Base-by-base conservation (phyloP, 2,113 vertebrate species). In the Lampris incognitus region DNA sequence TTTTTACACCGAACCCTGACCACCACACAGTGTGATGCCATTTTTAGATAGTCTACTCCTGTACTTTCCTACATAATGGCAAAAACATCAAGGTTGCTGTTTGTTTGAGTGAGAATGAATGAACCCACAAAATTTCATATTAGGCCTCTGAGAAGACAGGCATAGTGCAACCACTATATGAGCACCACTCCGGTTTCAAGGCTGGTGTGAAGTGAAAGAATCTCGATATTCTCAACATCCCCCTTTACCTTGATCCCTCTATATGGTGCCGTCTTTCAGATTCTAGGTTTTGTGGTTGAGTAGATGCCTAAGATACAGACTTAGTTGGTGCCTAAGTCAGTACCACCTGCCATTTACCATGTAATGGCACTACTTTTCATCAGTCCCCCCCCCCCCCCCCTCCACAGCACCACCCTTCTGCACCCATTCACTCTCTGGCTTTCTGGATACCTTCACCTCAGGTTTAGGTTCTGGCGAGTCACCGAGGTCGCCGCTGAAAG, bases 391-490 rank as follows among this genome's bases (percentile, higher is more conserved):
- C 63, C 41, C 41, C 0, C 38, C 13, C n/a, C 2, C 1, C 36
- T 52, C 13, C 38, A n/a, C 62, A 51, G 56, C 66, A 66, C 64
- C 66, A 66, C 64, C 65, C 37, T 41, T 44, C 44, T 59, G 48
- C 44, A 7, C 48, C 40, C 55, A 9, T 3, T 40, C 61, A 50
- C 44, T 7, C 4, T 46, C 51, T 11, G 48, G 37, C 36, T 61
- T 1, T 0, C 64, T 54, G 24, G 24, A 24, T 39, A 41, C 73
- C 79, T 69, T 57, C 46, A 36, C 36, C 52, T 67, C 55, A 3
- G 52, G 48, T 61, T 62, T 73, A 46, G 74, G 61, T 83, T 78
- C 63, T 70, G 56, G 59, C 59, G 46, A 59, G 37, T 6, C 13
- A 24, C 24, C 24, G 24, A 41, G 48, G 58, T 55, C 46, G 44